A percentile compares a stretch with the other conserved stretches of the same genome.
These are phyloP conservation scores for Myoxocephalus aenaeus DNA, from an alignment of 2,797 vertebrate genomes.

Conservation along the genomic window DNA sequence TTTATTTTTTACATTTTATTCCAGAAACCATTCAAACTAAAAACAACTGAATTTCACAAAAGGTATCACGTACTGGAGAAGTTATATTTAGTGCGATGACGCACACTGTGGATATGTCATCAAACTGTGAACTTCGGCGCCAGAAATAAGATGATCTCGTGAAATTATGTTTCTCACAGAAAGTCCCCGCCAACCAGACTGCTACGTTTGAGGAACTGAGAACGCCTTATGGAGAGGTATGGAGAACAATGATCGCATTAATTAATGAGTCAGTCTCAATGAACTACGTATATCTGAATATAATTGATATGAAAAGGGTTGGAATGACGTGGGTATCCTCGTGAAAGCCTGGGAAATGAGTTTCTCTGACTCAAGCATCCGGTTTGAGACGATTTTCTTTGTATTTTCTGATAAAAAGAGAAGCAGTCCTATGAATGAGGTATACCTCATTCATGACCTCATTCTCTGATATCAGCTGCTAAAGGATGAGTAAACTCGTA, in stretches of 20 bases:
- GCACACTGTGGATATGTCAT: constrained; percentile 38
- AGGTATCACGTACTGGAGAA: neutral
- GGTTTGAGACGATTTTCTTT: neutral
- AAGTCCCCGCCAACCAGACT: neutral
- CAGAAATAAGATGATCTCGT: constrained; percentile 57
- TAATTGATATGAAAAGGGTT: neutral
- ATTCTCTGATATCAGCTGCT: constrained; percentile 12
- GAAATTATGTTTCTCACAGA: constrained; percentile 16
- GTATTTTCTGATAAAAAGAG: constrained; percentile 11
- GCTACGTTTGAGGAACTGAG: constrained; percentile 39
- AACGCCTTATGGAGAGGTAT: neutral
- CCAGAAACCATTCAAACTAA: neutral
- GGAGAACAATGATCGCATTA: neutral
- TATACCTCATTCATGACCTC: constrained; percentile 4
- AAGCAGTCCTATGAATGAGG: neutral
- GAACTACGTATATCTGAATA: neutral
- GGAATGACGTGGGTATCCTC: neutral
- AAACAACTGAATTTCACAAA: neutral
- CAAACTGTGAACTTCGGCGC: constrained; percentile 38
- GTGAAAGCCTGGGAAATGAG: neutral
- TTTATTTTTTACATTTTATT: neutral
- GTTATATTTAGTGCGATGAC: constrained; percentile 34
- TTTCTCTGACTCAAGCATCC: neutral
- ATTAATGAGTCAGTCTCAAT: neutral
- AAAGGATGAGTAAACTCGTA: neutral